phyloP scores from a whole-genome alignment of 1,140 invertebrate species.

The Tyrophagus putrescentiae region DNA sequence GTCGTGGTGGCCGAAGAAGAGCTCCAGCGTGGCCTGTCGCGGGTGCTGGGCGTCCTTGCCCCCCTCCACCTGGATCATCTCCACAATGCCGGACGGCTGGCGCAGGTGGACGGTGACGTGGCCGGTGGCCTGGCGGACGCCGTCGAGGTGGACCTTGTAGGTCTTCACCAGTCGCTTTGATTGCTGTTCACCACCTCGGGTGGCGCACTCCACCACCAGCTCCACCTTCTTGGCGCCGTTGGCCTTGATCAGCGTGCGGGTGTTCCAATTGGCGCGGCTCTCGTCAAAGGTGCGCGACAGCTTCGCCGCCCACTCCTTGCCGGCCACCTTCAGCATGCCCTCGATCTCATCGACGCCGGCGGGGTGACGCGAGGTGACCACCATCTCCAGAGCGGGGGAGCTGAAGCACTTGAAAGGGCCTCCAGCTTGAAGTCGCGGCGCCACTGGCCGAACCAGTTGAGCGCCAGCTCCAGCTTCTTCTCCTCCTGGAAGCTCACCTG shows the following conservation, averaged over 20 bases:
- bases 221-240: conserved; percentile 12
- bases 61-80: neutral
- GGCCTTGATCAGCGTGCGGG: neutral
- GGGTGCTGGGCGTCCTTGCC: neutral
- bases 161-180: neutral
- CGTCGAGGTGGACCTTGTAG: conserved; percentile 7
- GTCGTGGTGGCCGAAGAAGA: neutral
- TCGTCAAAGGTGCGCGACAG: conserved; percentile 5
- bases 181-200: conserved; percentile 1
- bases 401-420: conserved; percentile 5
- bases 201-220: neutral
- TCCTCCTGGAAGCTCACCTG: conserved; percentile 13
- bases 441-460: conserved; percentile 20
- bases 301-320: conserved; percentile 12
- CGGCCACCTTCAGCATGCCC: neutral
- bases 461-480: conserved; percentile 15
- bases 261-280: conserved; percentile 6
- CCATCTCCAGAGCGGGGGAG: conserved; percentile 6
- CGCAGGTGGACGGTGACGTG: neutral
- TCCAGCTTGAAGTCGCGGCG: conserved; percentile 14
- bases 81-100: neutral
- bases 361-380: conserved; percentile 14
- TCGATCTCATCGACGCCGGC: conserved; percentile 12
- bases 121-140: neutral
- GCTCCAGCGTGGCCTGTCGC: neutral